Evolutionary conservation across 2,888 invertebrate genomes (phyloP).

Genomic region (Ophonus ardosiacus): DNA sequence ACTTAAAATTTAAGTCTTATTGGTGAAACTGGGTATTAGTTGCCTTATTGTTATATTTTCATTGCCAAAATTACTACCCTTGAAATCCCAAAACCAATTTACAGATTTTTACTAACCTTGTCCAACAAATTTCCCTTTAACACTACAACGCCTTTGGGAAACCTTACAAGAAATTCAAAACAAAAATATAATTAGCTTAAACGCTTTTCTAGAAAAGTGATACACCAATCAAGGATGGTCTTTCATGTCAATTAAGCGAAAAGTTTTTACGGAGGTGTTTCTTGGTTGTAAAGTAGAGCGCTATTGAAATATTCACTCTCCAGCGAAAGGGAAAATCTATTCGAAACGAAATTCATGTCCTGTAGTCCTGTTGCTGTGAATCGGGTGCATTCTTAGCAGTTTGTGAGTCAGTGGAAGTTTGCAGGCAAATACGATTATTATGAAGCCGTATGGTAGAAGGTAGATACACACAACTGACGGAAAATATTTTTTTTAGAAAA

Average conservation of each 20-base stretch:
- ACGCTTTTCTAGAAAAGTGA: slow-evolving; percentile 33
- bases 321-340: slow-evolving; percentile 39
- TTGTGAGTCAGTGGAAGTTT: slow-evolving; percentile 13
- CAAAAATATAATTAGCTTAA: slow-evolving; percentile 49
- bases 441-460: slow-evolving; percentile 38
- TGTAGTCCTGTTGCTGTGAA: slow-evolving; percentile 3
- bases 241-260: background rate
- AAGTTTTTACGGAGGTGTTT: background rate
- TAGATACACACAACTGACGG: background rate
- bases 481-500: slow-evolving; percentile 11
- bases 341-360: slow-evolving; percentile 38
- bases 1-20: too few species aligned
- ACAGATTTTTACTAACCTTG: slow-evolving; percentile 28
- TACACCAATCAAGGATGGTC: slow-evolving; percentile 5
- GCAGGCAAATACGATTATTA: slow-evolving; percentile 56
- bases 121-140: slow-evolving; percentile 8
- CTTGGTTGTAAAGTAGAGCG: background rate
- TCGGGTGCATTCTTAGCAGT: slow-evolving; percentile 19
- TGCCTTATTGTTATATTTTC: too few species aligned
- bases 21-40: too few species aligned
- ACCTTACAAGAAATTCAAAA: slow-evolving; percentile 16
- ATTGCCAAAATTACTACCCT: background rate
- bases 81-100: slow-evolving; percentile 21
- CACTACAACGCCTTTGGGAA: background rate
- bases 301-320: slow-evolving; percentile 39